Base-by-base conservation (phyloP, 1,140 invertebrate species). In the Catajapyx aquilonaris region DNA sequence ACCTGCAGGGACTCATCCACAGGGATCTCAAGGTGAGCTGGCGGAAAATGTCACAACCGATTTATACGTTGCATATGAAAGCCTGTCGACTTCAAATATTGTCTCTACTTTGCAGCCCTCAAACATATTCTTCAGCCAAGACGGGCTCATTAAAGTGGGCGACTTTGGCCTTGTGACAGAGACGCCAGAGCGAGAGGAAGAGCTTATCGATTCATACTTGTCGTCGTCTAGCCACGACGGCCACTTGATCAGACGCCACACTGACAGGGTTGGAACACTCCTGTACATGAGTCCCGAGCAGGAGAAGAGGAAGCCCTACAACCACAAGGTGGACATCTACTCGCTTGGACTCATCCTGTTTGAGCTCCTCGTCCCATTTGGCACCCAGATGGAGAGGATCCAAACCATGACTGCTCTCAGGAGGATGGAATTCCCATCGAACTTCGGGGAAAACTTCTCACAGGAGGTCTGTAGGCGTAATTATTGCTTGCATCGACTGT, bases 201-300 rank as follows among this genome's bases (percentile, higher is more conserved):
- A 62, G 35, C 47, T 54, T 33, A 25, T 36, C 11, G 48, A 46
- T 9, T n/a, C n/a, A n/a, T n/a, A n/a, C n/a, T n/a, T n/a, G n/a
- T n/a, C n/a, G n/a, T n/a, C n/a, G n/a, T n/a, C n/a, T n/a, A 13
- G 22, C 10, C 5, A 21, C 16, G 15, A 21, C 17, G 9, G 22
- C 25, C 5, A 20, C 9, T 28, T 31, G 34, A 38, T 5, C 43
- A 34, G n/a, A 39, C 38, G 57, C 21, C 75, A 76, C 45, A 83
- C 78, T 1, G 66, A 69, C 28, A 59, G 67, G 44, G 76, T 81
- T 36, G 87, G 91, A 13, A 97, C 93, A 1, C 73, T 81, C 25
- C 59, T 95, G 1, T 98, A 98, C 53, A 96, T 96, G 90, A 93
- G 88, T 39, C 91, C 90, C 17, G 93, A 98, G 57, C 91, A 95